Conservation (phyloP, 2,797 vertebrate species). For the Luscinia luscinia region DNA sequence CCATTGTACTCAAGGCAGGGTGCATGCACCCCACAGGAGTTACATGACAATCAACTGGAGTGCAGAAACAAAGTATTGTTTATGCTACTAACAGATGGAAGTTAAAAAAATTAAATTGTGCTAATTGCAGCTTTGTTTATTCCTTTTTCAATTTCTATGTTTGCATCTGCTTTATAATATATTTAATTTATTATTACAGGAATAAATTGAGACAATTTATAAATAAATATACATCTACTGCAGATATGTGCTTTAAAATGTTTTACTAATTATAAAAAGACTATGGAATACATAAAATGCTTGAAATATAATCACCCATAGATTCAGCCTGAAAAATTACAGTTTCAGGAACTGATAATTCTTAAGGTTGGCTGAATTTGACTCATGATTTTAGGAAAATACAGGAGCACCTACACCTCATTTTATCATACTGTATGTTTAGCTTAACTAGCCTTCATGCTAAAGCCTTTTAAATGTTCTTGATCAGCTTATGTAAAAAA, state of each 20-base stretch:
- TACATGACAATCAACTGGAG: not conserved
- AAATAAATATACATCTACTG: not conserved
- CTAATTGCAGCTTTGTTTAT: not conserved
- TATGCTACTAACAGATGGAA: not conserved
- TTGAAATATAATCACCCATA: not conserved
- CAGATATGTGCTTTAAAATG: not conserved
- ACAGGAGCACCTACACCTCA: rapidly evolving
- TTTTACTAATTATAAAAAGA: conserved; percentile 29
- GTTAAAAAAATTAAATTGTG: not conserved
- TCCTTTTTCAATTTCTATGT: not conserved
- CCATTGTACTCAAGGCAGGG: not conserved
- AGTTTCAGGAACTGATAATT: not conserved
- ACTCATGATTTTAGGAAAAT: not conserved
- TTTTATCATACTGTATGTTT: rapidly evolving
- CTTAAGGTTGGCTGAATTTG: not conserved
- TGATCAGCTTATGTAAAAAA: not conserved
- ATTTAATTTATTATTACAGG: not conserved
- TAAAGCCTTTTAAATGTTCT: not conserved
- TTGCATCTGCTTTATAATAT: not conserved
- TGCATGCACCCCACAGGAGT: rapidly evolving
- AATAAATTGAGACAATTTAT: not conserved
- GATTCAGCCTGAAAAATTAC: not conserved
- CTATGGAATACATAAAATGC: not conserved
- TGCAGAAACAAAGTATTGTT: not conserved
- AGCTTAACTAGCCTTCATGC: not conserved